Conservation (phyloP, 2,797 vertebrate genomes). For the Rousettus madagascariensis region DNA sequence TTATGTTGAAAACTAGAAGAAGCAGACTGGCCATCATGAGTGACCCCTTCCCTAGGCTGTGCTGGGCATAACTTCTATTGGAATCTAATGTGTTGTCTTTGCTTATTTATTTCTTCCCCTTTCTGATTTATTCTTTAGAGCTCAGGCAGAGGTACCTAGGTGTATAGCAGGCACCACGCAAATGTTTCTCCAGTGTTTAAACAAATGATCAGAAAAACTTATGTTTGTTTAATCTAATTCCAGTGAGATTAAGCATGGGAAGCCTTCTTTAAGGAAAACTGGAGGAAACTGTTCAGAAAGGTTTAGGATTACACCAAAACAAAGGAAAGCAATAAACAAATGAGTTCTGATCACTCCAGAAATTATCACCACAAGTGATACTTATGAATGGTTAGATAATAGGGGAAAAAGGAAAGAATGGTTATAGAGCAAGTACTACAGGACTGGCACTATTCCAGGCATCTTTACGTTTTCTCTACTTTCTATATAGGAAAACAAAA, state of each 20-base stretch:
- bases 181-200: not conserved
- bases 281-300: not conserved
- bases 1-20: not conserved
- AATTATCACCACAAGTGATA: not conserved
- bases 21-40: not conserved
- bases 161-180: not conserved
- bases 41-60: not conserved
- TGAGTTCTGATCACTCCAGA: not conserved
- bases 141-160: not conserved
- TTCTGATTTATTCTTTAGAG: constrained; percentile 33
- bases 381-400: not conserved
- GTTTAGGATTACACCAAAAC: not conserved
- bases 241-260: not conserved
- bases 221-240: not conserved
- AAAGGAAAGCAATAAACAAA: not conserved
- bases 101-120: not conserved
- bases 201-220: not conserved
- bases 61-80: not conserved
- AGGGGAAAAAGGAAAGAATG: not conserved
- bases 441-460: not conserved
- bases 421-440: not conserved
- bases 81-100: not conserved
- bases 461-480: not conserved
- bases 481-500: not conserved
- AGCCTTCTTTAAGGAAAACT: not conserved